Percentiles rank a stretch among this genome's conserved stretches.
Evolutionary conservation across 2,797 vertebrate species (phyloP).

Genomic region (Esox lucius): DNA sequence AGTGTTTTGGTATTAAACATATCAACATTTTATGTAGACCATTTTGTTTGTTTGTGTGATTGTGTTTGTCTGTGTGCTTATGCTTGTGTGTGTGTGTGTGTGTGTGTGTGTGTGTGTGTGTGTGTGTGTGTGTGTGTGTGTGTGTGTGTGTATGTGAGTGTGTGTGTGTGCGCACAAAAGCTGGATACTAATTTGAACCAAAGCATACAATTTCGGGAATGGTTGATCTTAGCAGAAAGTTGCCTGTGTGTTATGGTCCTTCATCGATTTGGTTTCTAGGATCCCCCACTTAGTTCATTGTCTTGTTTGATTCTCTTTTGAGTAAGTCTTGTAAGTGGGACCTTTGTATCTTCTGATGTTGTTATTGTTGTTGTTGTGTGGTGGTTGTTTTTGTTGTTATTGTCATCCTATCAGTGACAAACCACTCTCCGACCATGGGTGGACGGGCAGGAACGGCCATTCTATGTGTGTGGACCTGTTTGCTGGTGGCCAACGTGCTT

Average conservation of each 20-base stretch:
- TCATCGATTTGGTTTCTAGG: conserved; percentile 2
- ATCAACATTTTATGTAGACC: neutral
- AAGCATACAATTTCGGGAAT: neutral
- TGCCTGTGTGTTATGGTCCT: neutral
- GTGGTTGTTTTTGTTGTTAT: neutral
- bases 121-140: neutral
- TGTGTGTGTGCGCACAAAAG: neutral
- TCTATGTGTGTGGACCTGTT: conserved; percentile 87
- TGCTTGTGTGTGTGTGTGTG: neutral
- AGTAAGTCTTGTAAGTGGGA: neutral
- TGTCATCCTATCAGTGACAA: conserved; percentile 67
- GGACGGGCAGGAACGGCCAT: conserved; percentile 79
- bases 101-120: too few species aligned
- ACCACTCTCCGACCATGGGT: conserved; percentile 81
- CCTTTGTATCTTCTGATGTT: conserved; percentile 12
- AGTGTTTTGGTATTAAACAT: neutral
- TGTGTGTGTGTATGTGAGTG: too few species aligned
- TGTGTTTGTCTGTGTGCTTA: neutral
- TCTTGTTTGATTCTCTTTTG: neutral
- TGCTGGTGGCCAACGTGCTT: conserved; percentile 77
- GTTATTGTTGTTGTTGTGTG: conserved; percentile 23
- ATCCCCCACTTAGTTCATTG: neutral
- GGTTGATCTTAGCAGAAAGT: conserved; percentile 7
- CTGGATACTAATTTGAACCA: neutral
- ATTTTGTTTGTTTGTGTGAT: conserved; percentile 4